A percentile compares a stretch with the other conserved stretches of the same genome.
phyloP scores from a whole-genome alignment of 2,113 vertebrate species.

The Anoura caudifer region DNA sequence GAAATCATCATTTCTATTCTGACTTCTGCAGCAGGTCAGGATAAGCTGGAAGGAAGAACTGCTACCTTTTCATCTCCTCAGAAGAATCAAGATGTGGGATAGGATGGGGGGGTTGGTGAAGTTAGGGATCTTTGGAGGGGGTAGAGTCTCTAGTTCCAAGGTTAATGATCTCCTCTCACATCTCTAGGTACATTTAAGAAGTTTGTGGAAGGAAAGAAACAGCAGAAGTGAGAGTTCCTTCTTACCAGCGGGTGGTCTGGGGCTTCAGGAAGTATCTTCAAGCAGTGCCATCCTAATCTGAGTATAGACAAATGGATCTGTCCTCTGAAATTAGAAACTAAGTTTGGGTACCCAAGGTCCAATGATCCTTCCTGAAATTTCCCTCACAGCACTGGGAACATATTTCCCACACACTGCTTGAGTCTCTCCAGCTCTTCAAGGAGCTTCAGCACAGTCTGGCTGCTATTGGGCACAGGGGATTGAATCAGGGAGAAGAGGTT shows the following conservation, averaged over 20 bases:
- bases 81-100: constrained; percentile 11
- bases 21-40: constrained; percentile 28
- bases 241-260: background rate
- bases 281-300: background rate
- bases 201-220: background rate
- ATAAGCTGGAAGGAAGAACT: constrained; percentile 6
- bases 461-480: background rate
- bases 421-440: background rate
- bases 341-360: background rate
- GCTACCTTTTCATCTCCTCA: background rate
- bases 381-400: background rate
- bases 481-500: background rate
- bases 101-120: background rate
- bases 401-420: background rate
- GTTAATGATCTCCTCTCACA: background rate
- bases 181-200: constrained; percentile 14
- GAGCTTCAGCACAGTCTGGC: background rate
- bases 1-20: constrained; percentile 57
- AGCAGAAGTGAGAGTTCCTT: background rate
- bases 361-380: background rate
- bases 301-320: background rate
- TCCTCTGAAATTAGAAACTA: background rate
- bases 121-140: background rate
- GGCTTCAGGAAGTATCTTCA: background rate
- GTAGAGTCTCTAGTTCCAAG: background rate